Evolutionary conservation across 1,140 invertebrate species (phyloP).

Genomic region (Drosophila micromelanica): DNA sequence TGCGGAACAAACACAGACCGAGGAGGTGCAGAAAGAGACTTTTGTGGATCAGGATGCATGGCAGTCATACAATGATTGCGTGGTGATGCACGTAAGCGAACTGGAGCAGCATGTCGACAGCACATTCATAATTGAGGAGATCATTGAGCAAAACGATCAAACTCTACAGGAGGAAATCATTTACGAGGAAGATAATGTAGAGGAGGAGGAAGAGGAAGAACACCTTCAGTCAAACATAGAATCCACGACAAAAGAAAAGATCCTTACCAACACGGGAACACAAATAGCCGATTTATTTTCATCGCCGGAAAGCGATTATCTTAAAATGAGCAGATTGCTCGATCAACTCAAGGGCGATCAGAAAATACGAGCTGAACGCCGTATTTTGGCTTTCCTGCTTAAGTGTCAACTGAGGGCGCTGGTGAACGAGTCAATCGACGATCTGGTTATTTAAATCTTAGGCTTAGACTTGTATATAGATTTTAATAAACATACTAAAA

Average conservation of each 20-base stretch:
- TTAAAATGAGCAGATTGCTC: conserved; percentile 53
- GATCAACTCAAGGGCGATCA: conserved; percentile 41
- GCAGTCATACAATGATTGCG: conserved; percentile 55
- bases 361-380: conserved; percentile 51
- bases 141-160: conserved; percentile 57
- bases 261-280: background rate
- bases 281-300: conserved; percentile 5
- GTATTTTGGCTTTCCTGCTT: conserved; percentile 70
- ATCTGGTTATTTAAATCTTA: conserved; percentile 52
- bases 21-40: conserved; percentile 3
- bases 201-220: conserved; percentile 4
- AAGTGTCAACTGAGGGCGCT: conserved; percentile 71
- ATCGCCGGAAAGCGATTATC: conserved; percentile 30
- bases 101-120: conserved; percentile 38
- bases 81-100: conserved; percentile 36
- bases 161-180: conserved; percentile 63
- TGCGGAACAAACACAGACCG: background rate
- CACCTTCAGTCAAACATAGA: conserved; percentile 6
- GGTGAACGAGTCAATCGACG: conserved; percentile 55
- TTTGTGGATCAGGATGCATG: conserved; percentile 37
- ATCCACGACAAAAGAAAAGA: background rate
- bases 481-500: conserved; percentile 50
- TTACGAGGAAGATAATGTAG: conserved; percentile 46
- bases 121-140: conserved; percentile 58
- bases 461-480: conserved; percentile 33